A percentile compares a stretch with the other conserved stretches of the same genome.
Conservation (phyloP, 1,140 invertebrate genomes). For the Drosophila cardini region DNA sequence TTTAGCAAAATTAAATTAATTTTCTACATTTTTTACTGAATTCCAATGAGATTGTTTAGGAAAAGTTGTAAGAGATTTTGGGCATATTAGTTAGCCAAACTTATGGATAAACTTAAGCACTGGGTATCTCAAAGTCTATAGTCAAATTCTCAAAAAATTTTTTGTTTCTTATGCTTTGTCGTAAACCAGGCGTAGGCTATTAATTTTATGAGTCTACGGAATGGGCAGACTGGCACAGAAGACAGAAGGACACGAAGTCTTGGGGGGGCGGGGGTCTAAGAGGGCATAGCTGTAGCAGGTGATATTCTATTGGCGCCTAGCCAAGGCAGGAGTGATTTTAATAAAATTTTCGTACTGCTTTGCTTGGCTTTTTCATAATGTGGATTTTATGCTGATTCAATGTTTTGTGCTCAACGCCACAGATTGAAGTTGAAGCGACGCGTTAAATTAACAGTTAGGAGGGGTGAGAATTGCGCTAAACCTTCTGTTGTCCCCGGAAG, state of each 20-base stretch:
- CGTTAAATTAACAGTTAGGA: conserved; percentile 46
- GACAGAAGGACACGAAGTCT: conserved; percentile 13
- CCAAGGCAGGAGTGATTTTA: conserved; percentile 36
- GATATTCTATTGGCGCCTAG: conserved; percentile 40
- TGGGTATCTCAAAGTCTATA: too few species aligned
- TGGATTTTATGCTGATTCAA: conserved; percentile 61
- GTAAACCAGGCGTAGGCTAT: conserved; percentile 56
- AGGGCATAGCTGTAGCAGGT: conserved; percentile 27
- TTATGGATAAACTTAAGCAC: too few species aligned
- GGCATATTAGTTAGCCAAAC: too few species aligned
- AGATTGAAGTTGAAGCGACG: conserved; percentile 41
- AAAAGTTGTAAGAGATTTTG: too few species aligned
- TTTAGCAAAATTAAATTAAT: too few species aligned
- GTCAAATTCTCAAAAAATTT: neutral
- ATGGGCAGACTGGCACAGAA: conserved; percentile 32
- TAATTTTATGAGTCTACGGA: conserved; percentile 52
- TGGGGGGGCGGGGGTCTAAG: neutral
- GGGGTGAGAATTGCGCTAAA: conserved; percentile 3
- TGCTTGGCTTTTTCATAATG: conserved; percentile 46
- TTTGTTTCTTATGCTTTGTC: conserved; percentile 17
- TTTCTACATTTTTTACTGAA: too few species aligned
- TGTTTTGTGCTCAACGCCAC: conserved; percentile 32
- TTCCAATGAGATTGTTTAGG: too few species aligned
- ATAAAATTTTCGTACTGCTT: conserved; percentile 40
- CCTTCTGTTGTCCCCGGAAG: neutral